phyloP scores from a whole-genome alignment of 1,140 invertebrate species.

The Choristoneura fumiferana region DNA sequence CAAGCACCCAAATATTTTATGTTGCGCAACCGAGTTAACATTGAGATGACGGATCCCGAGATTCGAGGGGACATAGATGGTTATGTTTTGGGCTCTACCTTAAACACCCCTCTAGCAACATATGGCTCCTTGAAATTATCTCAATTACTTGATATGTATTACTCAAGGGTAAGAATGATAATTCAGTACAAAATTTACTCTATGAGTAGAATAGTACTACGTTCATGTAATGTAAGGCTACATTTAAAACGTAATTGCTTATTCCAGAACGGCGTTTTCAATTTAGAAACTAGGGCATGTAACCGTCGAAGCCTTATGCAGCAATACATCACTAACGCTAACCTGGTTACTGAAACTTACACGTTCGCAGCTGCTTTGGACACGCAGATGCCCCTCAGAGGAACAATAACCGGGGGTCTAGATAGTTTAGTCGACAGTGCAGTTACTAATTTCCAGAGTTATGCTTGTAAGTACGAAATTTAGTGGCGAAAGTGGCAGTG shows the following conservation, averaged over 20 bases:
- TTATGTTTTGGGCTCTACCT: conserved; percentile 80
- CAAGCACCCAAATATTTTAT: conserved; percentile 84
- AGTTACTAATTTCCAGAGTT: conserved; percentile 73
- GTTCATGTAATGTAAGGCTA: too few species aligned
- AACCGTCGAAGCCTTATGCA: conserved; percentile 80
- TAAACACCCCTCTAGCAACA: conserved; percentile 32
- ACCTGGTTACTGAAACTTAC: conserved; percentile 74
- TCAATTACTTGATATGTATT: conserved; percentile 89
- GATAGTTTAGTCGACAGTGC: conserved; percentile 68
- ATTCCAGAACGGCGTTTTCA: conserved; percentile 80
- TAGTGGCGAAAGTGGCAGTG: too few species aligned
- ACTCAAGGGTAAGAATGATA: conserved; percentile 76
- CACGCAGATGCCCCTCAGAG: conserved; percentile 71
- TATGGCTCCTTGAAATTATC: conserved; percentile 80
- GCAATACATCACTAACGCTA: conserved; percentile 67
- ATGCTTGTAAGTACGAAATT: conserved; percentile 77
- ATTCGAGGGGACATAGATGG: conserved; percentile 88
- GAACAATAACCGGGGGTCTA: conserved; percentile 74
- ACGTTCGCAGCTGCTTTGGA: conserved; percentile 80
- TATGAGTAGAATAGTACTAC: too few species aligned
- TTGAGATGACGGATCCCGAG: conserved; percentile 86
- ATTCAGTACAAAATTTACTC: too few species aligned
- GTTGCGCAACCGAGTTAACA: conserved; percentile 78
- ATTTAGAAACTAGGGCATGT: conserved; percentile 81
- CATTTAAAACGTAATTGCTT: too few species aligned